Conservation (phyloP, 2,113 vertebrate genomes). For the Malurus cyaneus region DNA sequence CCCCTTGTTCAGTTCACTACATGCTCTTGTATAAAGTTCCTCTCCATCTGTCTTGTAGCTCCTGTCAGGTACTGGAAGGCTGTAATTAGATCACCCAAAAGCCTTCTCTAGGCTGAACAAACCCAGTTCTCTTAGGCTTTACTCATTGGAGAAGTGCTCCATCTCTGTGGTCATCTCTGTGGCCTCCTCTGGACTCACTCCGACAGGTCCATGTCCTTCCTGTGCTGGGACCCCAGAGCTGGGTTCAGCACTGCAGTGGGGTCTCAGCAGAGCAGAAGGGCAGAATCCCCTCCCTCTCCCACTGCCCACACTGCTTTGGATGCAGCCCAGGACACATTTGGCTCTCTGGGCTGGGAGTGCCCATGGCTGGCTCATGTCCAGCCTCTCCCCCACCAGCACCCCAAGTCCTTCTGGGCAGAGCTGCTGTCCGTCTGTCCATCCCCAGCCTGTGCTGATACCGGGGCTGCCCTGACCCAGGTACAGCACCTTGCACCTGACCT, state of each 20-base stretch:
- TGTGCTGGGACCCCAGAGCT: neutral
- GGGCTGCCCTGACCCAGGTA: neutral
- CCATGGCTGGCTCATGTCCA: fast-evolving
- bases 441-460: neutral
- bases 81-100: neutral
- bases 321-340: fast-evolving
- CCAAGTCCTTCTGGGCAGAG: fast-evolving
- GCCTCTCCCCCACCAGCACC: neutral
- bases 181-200: fast-evolving
- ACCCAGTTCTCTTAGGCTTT: neutral
- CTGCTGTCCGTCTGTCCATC: neutral
- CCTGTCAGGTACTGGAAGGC: neutral
- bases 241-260: neutral
- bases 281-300: neutral
- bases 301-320: fast-evolving
- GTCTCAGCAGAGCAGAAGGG: neutral
- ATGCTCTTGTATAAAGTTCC: neutral
- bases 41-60: neutral
- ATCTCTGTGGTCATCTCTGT: fast-evolving
- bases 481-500: neutral
- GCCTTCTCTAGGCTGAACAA: neutral
- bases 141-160: neutral
- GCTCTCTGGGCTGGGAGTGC: neutral
- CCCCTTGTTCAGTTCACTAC: neutral
- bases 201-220: neutral